These are phyloP conservation scores for Sebastes diploproa DNA, from an alignment of 2,797 vertebrate species.

Conservation along the genomic window DNA sequence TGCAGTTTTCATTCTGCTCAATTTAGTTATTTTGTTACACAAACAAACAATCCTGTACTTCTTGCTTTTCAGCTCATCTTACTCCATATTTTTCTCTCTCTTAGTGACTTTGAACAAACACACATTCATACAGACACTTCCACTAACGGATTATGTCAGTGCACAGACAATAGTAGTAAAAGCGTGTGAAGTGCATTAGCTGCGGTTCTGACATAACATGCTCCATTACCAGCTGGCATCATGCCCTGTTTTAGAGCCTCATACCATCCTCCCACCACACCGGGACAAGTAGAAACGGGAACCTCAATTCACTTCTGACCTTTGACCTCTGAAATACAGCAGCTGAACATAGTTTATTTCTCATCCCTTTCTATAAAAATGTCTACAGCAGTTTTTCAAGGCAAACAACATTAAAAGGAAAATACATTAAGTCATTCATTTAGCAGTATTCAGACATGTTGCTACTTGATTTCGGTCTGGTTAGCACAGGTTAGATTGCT, in stretches of 20 bases:
- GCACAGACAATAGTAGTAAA: slow-evolving; percentile 21
- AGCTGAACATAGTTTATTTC: not conserved
- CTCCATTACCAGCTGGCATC: slow-evolving; percentile 40
- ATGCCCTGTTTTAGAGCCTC: slow-evolving; percentile 18
- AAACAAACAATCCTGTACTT: not conserved
- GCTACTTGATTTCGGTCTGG: not conserved
- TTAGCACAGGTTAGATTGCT: not conserved
- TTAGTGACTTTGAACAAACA: slow-evolving; percentile 7
- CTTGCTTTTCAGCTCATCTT: not conserved
- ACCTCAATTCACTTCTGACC: slow-evolving; percentile 21
- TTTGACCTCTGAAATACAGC: slow-evolving; percentile 18
- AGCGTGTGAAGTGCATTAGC: slow-evolving; percentile 41
- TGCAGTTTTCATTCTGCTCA: not conserved
- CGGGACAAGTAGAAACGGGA: slow-evolving; percentile 7
- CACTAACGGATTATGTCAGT: not conserved
- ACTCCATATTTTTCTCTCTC: not conserved
- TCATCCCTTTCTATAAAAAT: not conserved
- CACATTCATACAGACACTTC: not conserved
- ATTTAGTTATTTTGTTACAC: not conserved
- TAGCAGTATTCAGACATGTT: not conserved
- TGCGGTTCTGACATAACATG: slow-evolving; percentile 39
- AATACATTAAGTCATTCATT: not conserved
- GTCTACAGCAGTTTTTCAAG: not conserved
- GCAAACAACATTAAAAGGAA: not conserved
- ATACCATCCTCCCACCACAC: slow-evolving; percentile 2